Conservation (phyloP, 2,888 invertebrate genomes). For the Clusia tigrina region DNA sequence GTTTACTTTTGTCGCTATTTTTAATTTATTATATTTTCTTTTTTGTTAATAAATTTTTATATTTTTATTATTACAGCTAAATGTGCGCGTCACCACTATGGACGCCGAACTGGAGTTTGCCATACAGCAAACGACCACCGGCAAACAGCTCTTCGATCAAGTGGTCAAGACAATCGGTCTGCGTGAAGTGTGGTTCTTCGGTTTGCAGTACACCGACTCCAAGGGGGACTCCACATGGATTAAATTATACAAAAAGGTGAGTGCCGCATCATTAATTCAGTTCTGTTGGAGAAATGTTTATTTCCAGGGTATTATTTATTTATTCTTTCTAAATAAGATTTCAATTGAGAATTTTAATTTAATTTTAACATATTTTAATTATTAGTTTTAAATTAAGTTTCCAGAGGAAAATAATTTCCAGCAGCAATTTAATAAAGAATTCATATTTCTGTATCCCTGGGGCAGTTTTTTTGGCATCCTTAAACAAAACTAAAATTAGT, state of each 20-base stretch:
- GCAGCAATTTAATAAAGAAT: too few species aligned
- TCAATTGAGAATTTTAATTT: too few species aligned
- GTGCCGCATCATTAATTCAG: too few species aligned
- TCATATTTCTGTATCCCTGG: too few species aligned
- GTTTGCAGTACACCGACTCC: slow-evolving; percentile 97
- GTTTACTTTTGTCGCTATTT: slow-evolving; percentile 7
- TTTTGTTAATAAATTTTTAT: slow-evolving; percentile 23
- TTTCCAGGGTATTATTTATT: too few species aligned
- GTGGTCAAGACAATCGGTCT: slow-evolving; percentile 99
- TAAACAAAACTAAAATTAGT: too few species aligned
- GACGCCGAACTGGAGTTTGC: slow-evolving; percentile 99
- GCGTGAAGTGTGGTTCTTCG: slow-evolving; percentile 99
- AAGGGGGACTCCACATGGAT: slow-evolving; percentile 99
- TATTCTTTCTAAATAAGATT: too few species aligned
- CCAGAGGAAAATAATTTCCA: too few species aligned
- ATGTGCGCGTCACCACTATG: slow-evolving; percentile 99
- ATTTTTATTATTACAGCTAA: slow-evolving; percentile 75
- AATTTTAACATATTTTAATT: too few species aligned
- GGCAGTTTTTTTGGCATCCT: too few species aligned
- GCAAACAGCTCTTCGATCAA: slow-evolving; percentile 99
- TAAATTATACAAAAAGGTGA: slow-evolving; percentile 98
- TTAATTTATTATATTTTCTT: slow-evolving; percentile 13
- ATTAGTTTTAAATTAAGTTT: too few species aligned
- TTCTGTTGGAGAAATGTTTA: too few species aligned
- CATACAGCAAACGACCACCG: slow-evolving; percentile 99